Percentiles rank a stretch among this genome's conserved stretches.
These are phyloP conservation scores for Cynodonichthys magdalenae DNA, from an alignment of 2,797 vertebrate genomes.

Conservation along the genomic window DNA sequence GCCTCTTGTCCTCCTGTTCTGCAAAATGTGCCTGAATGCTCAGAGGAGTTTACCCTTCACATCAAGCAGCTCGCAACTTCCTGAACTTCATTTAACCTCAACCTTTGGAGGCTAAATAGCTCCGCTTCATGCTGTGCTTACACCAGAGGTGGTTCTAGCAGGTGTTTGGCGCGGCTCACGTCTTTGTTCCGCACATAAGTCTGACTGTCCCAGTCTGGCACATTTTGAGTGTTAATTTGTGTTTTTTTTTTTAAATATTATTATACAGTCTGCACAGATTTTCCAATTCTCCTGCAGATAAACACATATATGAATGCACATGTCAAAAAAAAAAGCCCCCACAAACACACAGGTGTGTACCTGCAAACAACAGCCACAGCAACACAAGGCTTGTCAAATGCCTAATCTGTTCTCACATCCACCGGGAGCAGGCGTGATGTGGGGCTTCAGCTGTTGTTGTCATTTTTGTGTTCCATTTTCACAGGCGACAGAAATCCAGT, in stretches of 20 bases:
- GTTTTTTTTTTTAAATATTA: neutral
- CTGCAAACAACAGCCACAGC: conserved; percentile 37
- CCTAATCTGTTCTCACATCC: conserved; percentile 56
- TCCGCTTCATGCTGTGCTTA: conserved; percentile 42
- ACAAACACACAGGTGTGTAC: conserved; percentile 32
- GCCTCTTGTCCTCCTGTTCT: conserved; percentile 12
- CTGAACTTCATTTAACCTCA: conserved; percentile 66
- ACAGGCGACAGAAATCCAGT: conserved; percentile 53
- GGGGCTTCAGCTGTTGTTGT: conserved; percentile 47
- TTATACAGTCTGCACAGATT: conserved; percentile 20
- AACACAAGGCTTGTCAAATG: conserved; percentile 61
- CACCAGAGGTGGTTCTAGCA: conserved; percentile 30
- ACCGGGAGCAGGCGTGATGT: conserved; percentile 49
- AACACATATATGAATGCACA: conserved; percentile 31
- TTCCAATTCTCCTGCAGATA: conserved; percentile 37
- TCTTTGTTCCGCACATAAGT: conserved; percentile 42
- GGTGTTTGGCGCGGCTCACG: conserved; percentile 35
- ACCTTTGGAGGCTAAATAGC: conserved; percentile 58
- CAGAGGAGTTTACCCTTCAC: conserved; percentile 46
- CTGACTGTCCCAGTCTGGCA: conserved; percentile 34
- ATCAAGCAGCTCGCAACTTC: conserved; percentile 41
- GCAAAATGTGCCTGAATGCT: conserved; percentile 28
- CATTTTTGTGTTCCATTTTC: conserved; percentile 61
- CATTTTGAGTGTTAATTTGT: conserved; percentile 23
- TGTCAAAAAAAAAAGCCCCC: conserved; percentile 3